Conservation (phyloP, 1,140 invertebrate species). For the Zaprionus capensis region DNA sequence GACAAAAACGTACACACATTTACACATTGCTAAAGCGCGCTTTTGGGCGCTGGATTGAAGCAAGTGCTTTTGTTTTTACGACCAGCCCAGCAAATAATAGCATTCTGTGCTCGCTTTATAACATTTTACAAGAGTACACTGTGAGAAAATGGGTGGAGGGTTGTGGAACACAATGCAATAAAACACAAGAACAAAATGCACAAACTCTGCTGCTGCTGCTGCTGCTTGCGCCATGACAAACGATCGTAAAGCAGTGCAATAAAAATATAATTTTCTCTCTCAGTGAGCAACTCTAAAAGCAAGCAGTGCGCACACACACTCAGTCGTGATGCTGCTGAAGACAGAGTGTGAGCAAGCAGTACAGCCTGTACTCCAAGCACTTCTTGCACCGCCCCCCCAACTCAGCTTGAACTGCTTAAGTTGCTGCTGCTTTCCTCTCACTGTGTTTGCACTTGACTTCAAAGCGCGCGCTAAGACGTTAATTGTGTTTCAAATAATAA, state of each 20-base stretch:
- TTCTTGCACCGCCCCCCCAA: background rate
- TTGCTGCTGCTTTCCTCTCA: background rate
- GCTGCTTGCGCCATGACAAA: background rate
- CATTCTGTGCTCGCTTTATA: constrained; percentile 44
- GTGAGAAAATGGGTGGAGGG: constrained; percentile 11
- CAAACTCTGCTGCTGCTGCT: background rate
- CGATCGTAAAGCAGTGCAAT: constrained; percentile 6
- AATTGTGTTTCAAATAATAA: constrained; percentile 12
- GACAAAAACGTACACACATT: constrained; percentile 20
- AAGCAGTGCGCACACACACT: background rate
- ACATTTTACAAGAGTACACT: constrained; percentile 37
- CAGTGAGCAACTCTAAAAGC: background rate
- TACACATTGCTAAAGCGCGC: constrained; percentile 28
- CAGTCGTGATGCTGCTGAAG: background rate
- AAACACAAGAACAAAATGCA: background rate
- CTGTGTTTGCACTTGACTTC: constrained; percentile 8
- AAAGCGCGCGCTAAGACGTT: constrained; percentile 1
- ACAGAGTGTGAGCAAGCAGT: background rate
- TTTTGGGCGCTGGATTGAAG: constrained; percentile 40
- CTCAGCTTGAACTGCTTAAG: constrained; percentile 17
- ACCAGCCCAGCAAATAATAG: constrained; percentile 50
- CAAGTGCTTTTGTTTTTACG: constrained; percentile 57
- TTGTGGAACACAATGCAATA: constrained; percentile 1
- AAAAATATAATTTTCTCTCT: background rate
- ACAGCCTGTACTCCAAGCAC: background rate